phyloP scores from a whole-genome alignment of 2,113 vertebrate species.

The Nesogale talazaci region DNA sequence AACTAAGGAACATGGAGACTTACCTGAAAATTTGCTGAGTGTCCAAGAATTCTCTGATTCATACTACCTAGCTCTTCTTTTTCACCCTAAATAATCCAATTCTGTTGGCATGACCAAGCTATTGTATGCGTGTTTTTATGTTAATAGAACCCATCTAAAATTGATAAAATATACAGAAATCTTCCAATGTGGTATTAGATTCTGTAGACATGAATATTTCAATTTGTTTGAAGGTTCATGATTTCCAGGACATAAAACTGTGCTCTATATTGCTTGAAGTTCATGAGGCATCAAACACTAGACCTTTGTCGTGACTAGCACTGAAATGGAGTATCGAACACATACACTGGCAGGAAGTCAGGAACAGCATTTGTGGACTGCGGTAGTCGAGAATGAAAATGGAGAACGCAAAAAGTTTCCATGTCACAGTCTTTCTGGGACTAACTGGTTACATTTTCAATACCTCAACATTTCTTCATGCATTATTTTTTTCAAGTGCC shows the following conservation, averaged over 20 bases:
- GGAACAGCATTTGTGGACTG: not conserved
- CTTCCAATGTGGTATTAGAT: not conserved
- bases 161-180: constrained; percentile 52
- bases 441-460: no score
- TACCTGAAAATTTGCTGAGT: constrained; percentile 70
- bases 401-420: not conserved
- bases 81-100: constrained; percentile 31
- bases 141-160: not conserved
- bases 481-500: not conserved
- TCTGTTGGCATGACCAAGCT: constrained; percentile 27
- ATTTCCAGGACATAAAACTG: constrained; percentile 57
- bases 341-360: not conserved
- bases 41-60: constrained; percentile 39
- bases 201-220: not conserved
- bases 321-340: constrained; percentile 60
- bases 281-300: constrained; percentile 64
- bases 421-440: not conserved
- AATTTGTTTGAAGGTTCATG: constrained; percentile 46
- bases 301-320: constrained; percentile 63
- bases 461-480: not conserved
- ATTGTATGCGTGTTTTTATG: constrained; percentile 26
- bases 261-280: constrained; percentile 29
- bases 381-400: constrained; percentile 33
- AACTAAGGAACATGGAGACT: constrained; percentile 57
- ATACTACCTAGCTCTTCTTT: constrained; percentile 47